phyloP scores from a whole-genome alignment of 1,140 invertebrate species.

The Leguminivora glycinivorella region DNA sequence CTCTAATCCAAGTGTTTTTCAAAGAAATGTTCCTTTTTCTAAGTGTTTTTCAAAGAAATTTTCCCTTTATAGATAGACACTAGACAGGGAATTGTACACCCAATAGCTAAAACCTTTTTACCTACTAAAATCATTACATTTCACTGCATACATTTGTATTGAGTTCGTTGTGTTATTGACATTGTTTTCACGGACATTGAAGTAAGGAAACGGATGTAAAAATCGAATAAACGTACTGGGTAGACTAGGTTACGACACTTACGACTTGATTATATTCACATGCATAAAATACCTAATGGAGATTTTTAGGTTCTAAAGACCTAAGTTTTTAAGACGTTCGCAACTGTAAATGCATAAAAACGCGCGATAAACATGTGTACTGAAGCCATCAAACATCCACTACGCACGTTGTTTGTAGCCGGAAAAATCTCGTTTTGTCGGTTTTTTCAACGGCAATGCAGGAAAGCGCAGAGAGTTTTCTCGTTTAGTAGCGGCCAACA shows the following conservation, averaged over 20 bases:
- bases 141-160: not conserved
- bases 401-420: not conserved
- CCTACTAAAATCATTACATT: not conserved
- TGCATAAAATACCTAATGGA: not conserved
- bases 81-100: not conserved
- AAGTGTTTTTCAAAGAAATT: too few species aligned
- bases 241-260: not conserved
- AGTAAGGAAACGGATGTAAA: not conserved
- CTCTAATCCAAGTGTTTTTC: too few species aligned
- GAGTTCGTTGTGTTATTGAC: not conserved
- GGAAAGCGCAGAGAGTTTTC: slow-evolving; percentile 6
- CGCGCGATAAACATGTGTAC: not conserved
- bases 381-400: slow-evolving; percentile 3
- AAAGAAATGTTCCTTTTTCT: too few species aligned
- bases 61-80: not conserved
- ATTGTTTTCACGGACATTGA: slow-evolving; percentile 9
- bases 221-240: not conserved
- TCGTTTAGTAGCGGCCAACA: slow-evolving; percentile 27
- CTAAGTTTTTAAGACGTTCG: not conserved
- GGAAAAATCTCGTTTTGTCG: not conserved
- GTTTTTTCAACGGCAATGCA: not conserved
- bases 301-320: not conserved
- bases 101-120: not conserved
- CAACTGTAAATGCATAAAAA: not conserved
- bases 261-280: not conserved